Evolutionary conservation across 2,888 invertebrate genomes (phyloP), one percentile per base, ranked within the genome.

Genomic region (Cosmorhoe ocellata): DNA sequence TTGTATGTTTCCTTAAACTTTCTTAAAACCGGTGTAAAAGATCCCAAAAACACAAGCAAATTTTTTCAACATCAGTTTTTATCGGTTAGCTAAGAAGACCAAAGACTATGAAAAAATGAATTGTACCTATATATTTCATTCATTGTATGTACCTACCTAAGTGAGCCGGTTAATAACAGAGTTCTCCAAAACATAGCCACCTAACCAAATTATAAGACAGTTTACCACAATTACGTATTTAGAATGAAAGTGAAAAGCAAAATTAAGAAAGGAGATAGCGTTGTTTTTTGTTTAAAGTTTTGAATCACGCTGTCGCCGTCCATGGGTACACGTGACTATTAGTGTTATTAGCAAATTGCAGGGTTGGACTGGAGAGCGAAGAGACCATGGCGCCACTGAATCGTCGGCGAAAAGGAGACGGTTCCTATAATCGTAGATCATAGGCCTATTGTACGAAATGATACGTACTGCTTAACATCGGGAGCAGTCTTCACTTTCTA

Each of bases 401-500:
- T 45, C 10, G n/a, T n/a, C 18, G 13, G 24, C 31, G 45, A 24
- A 18, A 27, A 32, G 27, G 34, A 50, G 44, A 48, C 28, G 58
- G 55, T 53, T 59, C 41, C 53, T 56, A 36, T 54, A 54, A 54
- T 53, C 57, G 42, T 58, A 56, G 56, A 66, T 65, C 62, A 47
- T 59, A 63, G 62, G 58, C 64, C 52, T 65, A 66, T 47, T 31
- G 63, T 60, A 67, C 66, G 63, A 65, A 76, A 72, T 75, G 76
- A 79, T 82, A 57, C 81, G 84, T 77, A 79, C 85, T 80, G 79
- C 64, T 86, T 84, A 76, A 76, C 84, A 86, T 78, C 65, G 71
- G 66, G 81, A 68, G 44, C 81, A 76, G 67, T 72, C 76, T 81
- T 86, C 84, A 84, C 85, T 85, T 86, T 86, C 84, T 82, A 75